These are phyloP conservation scores for Microtus oregoni DNA, from an alignment of 2,113 vertebrate genomes.

Conservation along the genomic window DNA sequence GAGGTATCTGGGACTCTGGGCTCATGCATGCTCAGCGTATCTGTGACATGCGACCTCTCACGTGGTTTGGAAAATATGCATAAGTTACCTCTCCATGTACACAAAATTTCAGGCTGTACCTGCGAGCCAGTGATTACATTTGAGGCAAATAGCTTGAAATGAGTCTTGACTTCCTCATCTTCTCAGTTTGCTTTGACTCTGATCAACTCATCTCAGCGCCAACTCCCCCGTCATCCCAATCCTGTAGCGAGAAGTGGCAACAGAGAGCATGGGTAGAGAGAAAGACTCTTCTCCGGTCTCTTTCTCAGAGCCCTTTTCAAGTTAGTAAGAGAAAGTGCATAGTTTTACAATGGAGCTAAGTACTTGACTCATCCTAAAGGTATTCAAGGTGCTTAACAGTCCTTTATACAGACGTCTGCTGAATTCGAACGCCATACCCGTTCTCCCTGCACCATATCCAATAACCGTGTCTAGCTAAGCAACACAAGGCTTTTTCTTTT, in stretches of 20 bases:
- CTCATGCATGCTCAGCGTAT: neutral
- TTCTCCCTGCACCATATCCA: conserved; percentile 13
- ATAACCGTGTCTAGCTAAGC: conserved; percentile 60
- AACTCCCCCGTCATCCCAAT: neutral
- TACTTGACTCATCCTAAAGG: conserved; percentile 23
- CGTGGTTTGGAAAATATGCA: conserved; percentile 3
- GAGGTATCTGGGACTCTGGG: neutral
- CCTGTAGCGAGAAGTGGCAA: neutral
- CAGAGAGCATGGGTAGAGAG: neutral
- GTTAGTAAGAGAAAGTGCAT: neutral
- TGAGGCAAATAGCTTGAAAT: neutral
- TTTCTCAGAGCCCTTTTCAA: neutral
- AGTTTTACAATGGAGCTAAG: neutral
- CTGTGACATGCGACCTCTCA: neutral
- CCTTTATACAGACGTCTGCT: neutral
- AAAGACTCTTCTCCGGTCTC: neutral
- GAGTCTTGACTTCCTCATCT: neutral
- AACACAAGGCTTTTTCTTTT: neutral
- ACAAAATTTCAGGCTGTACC: neutral
- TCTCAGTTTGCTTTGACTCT: conserved; percentile 49
- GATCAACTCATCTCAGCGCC: neutral
- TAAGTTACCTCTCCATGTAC: neutral
- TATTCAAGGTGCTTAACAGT: neutral
- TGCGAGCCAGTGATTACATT: neutral
- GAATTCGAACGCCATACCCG: conserved; percentile 5